phyloP scores from a whole-genome alignment of 2,797 vertebrate species.

The Eidolon dupreanum region DNA sequence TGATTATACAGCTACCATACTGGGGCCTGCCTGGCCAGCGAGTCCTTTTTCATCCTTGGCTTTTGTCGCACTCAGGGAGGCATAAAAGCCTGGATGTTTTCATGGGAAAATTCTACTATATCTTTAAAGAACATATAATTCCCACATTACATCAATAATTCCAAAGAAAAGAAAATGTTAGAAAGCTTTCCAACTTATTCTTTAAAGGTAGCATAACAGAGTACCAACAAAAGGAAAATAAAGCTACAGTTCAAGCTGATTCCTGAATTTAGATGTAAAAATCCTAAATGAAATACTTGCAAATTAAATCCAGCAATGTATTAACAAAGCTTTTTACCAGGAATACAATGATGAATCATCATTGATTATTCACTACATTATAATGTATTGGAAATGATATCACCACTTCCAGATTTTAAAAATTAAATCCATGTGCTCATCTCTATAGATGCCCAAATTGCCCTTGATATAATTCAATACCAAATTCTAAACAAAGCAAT shows the following conservation, averaged over 20 bases:
- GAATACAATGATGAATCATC: not conserved
- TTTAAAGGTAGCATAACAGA: not conserved
- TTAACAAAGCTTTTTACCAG: not conserved
- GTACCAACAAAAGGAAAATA: not conserved
- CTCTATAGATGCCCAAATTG: not conserved
- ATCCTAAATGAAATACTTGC: not conserved
- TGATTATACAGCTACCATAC: not conserved
- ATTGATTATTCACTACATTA: not conserved
- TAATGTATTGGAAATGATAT: not conserved
- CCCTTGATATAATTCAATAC: slow-evolving; percentile 7
- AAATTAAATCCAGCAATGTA: slow-evolving; percentile 9
- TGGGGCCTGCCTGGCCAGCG: not conserved
- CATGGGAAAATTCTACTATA: slow-evolving; percentile 19
- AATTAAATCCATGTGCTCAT: not conserved
- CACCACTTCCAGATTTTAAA: not conserved
- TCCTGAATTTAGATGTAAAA: not conserved
- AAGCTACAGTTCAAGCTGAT: not conserved
- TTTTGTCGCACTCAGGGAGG: not conserved
- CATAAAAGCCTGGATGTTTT: not conserved
- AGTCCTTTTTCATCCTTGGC: not conserved
- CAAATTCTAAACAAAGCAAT: not conserved
- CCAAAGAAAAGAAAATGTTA: slow-evolving; percentile 33
- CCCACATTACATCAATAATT: not conserved
- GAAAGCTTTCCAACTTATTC: not conserved
- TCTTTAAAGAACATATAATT: slow-evolving; percentile 25